Conservation (phyloP, 2,888 invertebrate genomes). For the Zygothrica quintamaculata region DNA sequence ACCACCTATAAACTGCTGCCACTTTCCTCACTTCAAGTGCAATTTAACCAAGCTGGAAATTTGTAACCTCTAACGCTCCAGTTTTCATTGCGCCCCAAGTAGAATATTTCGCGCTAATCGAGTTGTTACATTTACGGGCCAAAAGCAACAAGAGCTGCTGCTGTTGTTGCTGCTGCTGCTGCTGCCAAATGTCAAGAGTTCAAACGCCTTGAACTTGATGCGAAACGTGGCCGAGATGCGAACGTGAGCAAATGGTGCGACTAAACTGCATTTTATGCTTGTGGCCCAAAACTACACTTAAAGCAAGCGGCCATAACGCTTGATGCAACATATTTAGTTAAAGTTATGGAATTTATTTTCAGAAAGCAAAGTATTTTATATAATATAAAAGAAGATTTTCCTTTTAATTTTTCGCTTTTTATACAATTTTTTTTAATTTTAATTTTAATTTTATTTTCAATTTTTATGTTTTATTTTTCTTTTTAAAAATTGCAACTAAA, state of each 20-base stretch:
- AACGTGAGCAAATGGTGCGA: conserved; percentile 62
- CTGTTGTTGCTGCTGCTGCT: conserved; percentile 43
- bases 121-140: conserved; percentile 77
- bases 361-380: too few relatives aligned
- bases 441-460: too few relatives aligned
- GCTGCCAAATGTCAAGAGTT: conserved; percentile 77
- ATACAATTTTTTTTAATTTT: too few relatives aligned
- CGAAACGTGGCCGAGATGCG: conserved; percentile 75
- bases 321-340: too few relatives aligned
- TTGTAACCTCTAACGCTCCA: conserved; percentile 60
- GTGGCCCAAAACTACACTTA: conserved; percentile 41
- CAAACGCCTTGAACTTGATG: conserved; percentile 79
- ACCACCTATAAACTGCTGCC: not conserved
- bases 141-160: conserved; percentile 44
- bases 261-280: conserved; percentile 55
- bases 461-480: too few relatives aligned
- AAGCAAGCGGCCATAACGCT: conserved; percentile 3
- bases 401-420: too few relatives aligned
- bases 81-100: conserved; percentile 51
- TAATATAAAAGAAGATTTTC: too few relatives aligned
- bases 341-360: too few relatives aligned
- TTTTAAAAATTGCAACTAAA: too few relatives aligned
- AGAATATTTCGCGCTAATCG: conserved; percentile 77
- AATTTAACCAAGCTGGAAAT: not conserved
- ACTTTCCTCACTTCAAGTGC: conserved; percentile 3